phyloP scores from a whole-genome alignment of 2,888 invertebrate genomes.

The Catotricha subobsoleta region DNA sequence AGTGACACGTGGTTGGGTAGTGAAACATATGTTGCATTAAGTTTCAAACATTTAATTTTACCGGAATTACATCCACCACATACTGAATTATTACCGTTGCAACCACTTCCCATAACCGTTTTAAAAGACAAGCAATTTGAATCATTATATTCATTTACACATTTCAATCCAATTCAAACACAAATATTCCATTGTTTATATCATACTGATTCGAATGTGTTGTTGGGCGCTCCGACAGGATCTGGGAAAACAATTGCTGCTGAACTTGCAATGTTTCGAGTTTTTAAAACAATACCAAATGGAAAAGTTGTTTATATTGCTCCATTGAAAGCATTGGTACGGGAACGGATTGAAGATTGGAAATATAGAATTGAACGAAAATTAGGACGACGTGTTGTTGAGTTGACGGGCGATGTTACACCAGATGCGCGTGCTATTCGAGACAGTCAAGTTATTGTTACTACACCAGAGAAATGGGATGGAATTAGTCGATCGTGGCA shows the following conservation, averaged over 20 bases:
- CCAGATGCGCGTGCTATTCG: slow-evolving; percentile 71
- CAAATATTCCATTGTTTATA: slow-evolving; percentile 95
- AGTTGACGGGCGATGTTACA: slow-evolving; percentile 84
- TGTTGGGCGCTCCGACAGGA: slow-evolving; percentile 88
- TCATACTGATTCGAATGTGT: slow-evolving; percentile 81
- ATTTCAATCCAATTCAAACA: slow-evolving; percentile 97
- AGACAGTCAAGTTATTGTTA: slow-evolving; percentile 81
- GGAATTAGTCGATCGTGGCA: slow-evolving; percentile 98
- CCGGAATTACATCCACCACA: slow-evolving; percentile 85
- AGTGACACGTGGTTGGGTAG: slow-evolving; percentile 61
- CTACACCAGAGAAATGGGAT: slow-evolving; percentile 99
- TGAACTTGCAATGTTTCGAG: slow-evolving; percentile 89
- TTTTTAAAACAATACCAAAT: slow-evolving; percentile 63
- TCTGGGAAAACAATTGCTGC: slow-evolving; percentile 93
- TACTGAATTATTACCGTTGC: slow-evolving; percentile 78
- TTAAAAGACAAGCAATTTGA: slow-evolving; percentile 62
- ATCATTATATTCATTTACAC: slow-evolving; percentile 70
- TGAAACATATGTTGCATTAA: slow-evolving; percentile 39
- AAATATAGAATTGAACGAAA: slow-evolving; percentile 53
- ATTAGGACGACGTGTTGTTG: slow-evolving; percentile 71
- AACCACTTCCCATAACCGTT: slow-evolving; percentile 73
- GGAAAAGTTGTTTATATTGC: slow-evolving; percentile 94
- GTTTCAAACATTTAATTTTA: slow-evolving; percentile 72
- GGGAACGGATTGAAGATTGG: slow-evolving; percentile 95
- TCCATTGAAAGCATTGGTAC: slow-evolving; percentile 90